Percentiles rank a stretch among this genome's conserved stretches.
Evolutionary conservation across 1,140 invertebrate genomes (phyloP).

Genomic region (Drosophila erecta): DNA sequence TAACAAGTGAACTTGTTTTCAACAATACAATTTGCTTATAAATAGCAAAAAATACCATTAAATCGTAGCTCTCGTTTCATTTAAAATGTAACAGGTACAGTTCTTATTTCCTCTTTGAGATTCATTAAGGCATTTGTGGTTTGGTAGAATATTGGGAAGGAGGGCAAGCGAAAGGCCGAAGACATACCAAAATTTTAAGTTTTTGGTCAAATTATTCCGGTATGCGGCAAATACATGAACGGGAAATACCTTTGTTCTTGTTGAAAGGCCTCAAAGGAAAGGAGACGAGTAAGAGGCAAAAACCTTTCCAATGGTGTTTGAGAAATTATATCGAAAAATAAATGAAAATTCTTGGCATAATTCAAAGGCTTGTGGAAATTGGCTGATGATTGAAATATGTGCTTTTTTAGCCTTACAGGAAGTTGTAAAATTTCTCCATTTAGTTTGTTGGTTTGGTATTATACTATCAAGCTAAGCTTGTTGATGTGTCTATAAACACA

Average conservation of each 20-base stretch:
- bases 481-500: too few relatives aligned
- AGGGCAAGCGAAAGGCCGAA: not conserved
- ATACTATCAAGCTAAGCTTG: too few relatives aligned
- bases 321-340: slow-evolving; percentile 34
- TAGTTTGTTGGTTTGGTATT: not conserved
- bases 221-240: slow-evolving; percentile 60
- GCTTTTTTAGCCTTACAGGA: slow-evolving; percentile 1
- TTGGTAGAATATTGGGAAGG: not conserved
- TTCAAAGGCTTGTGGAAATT: slow-evolving; percentile 23
- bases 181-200: slow-evolving; percentile 64
- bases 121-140: slow-evolving; percentile 8
- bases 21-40: slow-evolving; percentile 54
- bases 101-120: slow-evolving; percentile 7
- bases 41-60: slow-evolving; percentile 55
- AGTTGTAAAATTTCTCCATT: not conserved
- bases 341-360: slow-evolving; percentile 50
- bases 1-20: slow-evolving; percentile 17
- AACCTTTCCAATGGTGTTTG: slow-evolving; percentile 16
- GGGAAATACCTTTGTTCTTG: slow-evolving; percentile 44
- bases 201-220: slow-evolving; percentile 59
- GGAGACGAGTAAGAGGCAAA: not conserved
- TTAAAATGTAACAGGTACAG: slow-evolving; percentile 63
- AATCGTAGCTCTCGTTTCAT: slow-evolving; percentile 26
- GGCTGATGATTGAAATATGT: slow-evolving; percentile 9
- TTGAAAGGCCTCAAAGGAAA: slow-evolving; percentile 18